Evolutionary conservation across 2,797 vertebrate species (phyloP).

Genomic region (Sylvia borin): DNA sequence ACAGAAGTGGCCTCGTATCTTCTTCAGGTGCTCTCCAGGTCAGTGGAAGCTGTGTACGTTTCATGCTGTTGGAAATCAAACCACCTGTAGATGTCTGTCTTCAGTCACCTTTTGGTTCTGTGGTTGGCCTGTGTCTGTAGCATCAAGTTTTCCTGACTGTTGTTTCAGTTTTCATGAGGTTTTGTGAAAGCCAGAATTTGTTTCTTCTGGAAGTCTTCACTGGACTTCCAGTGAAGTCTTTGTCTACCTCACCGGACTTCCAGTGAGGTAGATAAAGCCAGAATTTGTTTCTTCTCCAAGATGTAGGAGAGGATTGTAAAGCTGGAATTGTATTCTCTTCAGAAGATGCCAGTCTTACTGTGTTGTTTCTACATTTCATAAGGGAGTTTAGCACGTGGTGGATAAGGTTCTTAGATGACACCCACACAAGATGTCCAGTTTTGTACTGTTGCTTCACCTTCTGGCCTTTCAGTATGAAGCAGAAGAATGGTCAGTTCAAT

Average conservation of each 20-base stretch:
- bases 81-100: constrained; percentile 54
- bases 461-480: not conserved
- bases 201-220: not conserved
- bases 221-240: too few species aligned
- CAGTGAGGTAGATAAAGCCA: too few species aligned
- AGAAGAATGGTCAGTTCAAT: not conserved
- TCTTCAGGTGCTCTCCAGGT: not conserved
- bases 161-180: not conserved
- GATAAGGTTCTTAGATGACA: not conserved
- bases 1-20: not conserved
- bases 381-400: not conserved
- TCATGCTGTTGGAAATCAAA: not conserved
- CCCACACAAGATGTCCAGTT: not conserved
- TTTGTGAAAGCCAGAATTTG: not conserved
- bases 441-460: not conserved
- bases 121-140: not conserved
- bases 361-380: not conserved
- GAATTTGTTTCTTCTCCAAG: not conserved
- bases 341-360: not conserved
- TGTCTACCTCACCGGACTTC: too few species aligned
- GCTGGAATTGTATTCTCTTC: not conserved
- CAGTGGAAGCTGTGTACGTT: not conserved
- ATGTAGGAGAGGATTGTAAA: not conserved
- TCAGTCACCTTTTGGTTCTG: not conserved
- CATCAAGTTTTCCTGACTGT: not conserved